Base-by-base conservation (phyloP, 1,140 invertebrate genomes). In the Lasioglossum baleicum region DNA sequence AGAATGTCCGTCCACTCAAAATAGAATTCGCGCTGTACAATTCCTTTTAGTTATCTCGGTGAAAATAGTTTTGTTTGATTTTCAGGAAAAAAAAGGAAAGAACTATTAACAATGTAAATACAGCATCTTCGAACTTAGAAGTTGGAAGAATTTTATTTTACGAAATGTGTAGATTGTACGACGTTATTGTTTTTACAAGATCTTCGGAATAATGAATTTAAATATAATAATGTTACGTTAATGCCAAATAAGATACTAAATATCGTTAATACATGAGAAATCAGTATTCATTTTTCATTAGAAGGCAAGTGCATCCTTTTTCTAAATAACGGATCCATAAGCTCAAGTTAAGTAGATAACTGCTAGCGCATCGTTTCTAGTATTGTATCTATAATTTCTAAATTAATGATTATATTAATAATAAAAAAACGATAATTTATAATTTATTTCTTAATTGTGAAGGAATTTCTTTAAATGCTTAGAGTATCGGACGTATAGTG, bases 1-100 rank as follows among this genome's bases (percentile, higher is more conserved):
- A 70, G 26, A 60, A 72, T 65, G 61, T 78, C 76, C 76, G 76
- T 78, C 76, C 76, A 78, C 22, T 65, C 53, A 69, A 72, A 78
- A 65, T 65, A 78, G 76, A 31, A 58, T 8, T 42, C 76, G 69
- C 69, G 76, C 44, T 65, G 13, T 72, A 65, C 53, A 20, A 65
- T 48, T 26, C 15, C 13, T 70, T 58, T 78, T 65, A 56, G 69
- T 73, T 64, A 26, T 65, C 60, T 51, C 71, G 56, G 17, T 64
- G 44, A n/a, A 73, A 44, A n/a, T 48, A 65, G 22, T 78, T 65
- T 63, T 65, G 68, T 73, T 72, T 78, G 67, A 51, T 63, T 78
- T 42, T 17, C 17, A 53, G 10, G 64, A 72, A 22, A 44, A 58
- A n/a, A n/a, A 44, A 58, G 26, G 1, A n/a, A n/a, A n/a, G 8